A percentile compares a stretch with the other conserved stretches of the same genome.
Evolutionary conservation across 30 jellyfish, hydroid and myxozoan species (phyloP).

Genomic region (Turritopsis rubra): DNA sequence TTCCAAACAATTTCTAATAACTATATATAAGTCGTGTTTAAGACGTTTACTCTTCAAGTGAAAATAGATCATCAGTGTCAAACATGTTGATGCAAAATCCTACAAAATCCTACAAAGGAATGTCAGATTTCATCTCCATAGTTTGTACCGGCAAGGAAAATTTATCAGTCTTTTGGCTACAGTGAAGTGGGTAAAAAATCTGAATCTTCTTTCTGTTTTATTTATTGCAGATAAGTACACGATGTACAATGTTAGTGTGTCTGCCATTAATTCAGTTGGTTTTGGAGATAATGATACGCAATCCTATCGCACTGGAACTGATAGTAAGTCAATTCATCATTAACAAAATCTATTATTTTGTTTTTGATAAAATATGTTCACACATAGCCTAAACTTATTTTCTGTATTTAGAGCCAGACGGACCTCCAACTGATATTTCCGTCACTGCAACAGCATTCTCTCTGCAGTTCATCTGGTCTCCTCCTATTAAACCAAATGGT

Average conservation of each 20-base stretch:
- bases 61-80: no score
- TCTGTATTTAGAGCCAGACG: constrained; percentile 4
- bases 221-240: constrained; percentile 27
- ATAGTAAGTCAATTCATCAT: not conserved
- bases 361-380: not conserved
- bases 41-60: no score
- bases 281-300: constrained; percentile 7
- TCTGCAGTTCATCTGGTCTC: not conserved
- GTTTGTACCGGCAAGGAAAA: no score
- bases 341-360: not conserved
- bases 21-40: no score
- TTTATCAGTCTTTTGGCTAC: no score
- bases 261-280: constrained; percentile 21
- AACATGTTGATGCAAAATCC: no score
- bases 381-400: not conserved
- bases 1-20: no score
- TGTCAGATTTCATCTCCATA: no score
- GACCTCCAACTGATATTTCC: not conserved
- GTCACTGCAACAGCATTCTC: not conserved
- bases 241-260: constrained; percentile 19
- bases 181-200: no score
- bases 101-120: no score
- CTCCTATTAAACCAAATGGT: constrained; percentile 19
- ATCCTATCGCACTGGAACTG: constrained; percentile 25
- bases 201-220: not conserved